Evolutionary conservation across 2,797 vertebrate species (phyloP), one percentile per base, ranked within the genome.

Genomic region (Sebastes kiyomatsui): DNA sequence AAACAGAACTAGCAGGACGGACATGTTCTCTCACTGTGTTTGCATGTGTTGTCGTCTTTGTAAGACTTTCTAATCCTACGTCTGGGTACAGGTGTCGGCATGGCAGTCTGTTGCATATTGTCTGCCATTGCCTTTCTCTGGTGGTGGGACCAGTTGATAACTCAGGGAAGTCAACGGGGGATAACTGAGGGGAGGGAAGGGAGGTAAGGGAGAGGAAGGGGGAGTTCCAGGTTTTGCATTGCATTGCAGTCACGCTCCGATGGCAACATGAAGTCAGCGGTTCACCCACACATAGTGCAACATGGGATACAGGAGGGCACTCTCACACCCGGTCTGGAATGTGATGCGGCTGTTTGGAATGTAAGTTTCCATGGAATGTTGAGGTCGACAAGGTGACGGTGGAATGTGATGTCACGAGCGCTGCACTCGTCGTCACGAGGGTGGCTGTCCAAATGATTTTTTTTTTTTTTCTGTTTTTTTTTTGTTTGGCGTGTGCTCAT

Each of bases 61-160:
- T 77, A 67, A 23, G 66, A 72, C 79, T 56, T 55, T 72, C 67
- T 66, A 74, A 71, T 70, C 75, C 77, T 68, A 35, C 30, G 16
- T 78, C 88, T 81, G 82, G 84, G 83, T 71, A 55, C 73, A 84
- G 83, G 82, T 84, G 90, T 90, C 66, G 75, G 84, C 89, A 85
- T 81, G 93, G 93, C 95, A 94, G 94, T 93, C 93, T 93, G 91
- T 96, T 95, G 95, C 95, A 96, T 96, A 96, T 88, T 74, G 82
- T 93, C 92, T 95, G 92, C 90, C 91, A 73, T 83, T 86, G 89
- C 86, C 89, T 82, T 88, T 90, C 86, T 91, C 90, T 79, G 87
- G 81, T 18, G 76, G 75, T 67, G 82, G 81, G 72, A 75, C 72
- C 72, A 60, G 77, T 66, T 38, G 46, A 56, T 32, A 60, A 77